Evolutionary conservation across 2,888 invertebrate genomes (phyloP).

Genomic region (Cybosia mesomella): DNA sequence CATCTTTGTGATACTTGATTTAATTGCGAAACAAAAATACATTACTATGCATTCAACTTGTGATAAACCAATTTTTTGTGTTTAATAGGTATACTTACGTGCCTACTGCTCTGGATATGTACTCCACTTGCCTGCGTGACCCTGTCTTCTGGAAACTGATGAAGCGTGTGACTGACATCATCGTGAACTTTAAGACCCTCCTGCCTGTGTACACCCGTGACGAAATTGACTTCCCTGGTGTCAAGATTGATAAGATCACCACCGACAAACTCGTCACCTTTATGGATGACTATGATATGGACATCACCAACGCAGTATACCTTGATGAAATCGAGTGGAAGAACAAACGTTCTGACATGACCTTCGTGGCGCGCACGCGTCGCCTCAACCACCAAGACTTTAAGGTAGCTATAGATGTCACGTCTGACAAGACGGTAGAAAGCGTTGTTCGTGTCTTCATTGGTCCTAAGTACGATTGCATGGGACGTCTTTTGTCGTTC

Average conservation of each 20-base stretch:
- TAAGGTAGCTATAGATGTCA: conserved; percentile 86
- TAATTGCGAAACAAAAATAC: no score
- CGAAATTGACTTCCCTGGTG: conserved; percentile 88
- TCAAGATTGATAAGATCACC: conserved; percentile 87
- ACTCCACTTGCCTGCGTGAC: conserved; percentile 89
- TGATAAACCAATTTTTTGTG: background rate
- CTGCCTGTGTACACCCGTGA: conserved; percentile 87
- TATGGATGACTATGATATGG: conserved; percentile 90
- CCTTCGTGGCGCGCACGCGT: conserved; percentile 86
- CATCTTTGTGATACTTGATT: no score
- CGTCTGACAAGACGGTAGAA: conserved; percentile 86
- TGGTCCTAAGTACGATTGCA: conserved; percentile 90
- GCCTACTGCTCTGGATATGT: conserved; percentile 89
- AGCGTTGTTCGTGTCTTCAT: conserved; percentile 89
- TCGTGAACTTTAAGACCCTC: conserved; percentile 87
- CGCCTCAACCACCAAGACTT: conserved; percentile 90
- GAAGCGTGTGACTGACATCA: conserved; percentile 87
- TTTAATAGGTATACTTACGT: conserved; percentile 76
- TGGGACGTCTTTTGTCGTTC: conserved; percentile 85
- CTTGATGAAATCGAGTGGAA: conserved; percentile 81
- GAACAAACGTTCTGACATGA: conserved; percentile 79
- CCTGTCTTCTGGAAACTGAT: conserved; percentile 91
- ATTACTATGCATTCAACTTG: background rate
- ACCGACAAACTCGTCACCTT: conserved; percentile 90
- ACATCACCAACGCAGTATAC: conserved; percentile 88